Evolutionary conservation across 2,888 invertebrate genomes (phyloP), one percentile per base, ranked within the genome.

Genomic region (Noctuana brunneofusca): DNA sequence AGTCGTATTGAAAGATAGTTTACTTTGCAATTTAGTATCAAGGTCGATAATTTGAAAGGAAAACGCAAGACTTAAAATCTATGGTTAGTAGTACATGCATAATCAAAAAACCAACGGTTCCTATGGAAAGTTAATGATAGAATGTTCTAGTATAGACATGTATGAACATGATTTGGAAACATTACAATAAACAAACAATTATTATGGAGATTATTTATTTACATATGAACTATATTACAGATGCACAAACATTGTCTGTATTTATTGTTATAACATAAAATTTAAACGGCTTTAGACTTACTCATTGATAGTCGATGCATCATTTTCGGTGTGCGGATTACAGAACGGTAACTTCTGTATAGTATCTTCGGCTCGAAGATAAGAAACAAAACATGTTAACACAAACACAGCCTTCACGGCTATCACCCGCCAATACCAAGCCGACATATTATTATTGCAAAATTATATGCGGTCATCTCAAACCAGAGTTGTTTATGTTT

Each of bases 301-400:
- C 90, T 91, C 91, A 64, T 84, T 81, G 53, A 72, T 74, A 46
- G 69, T 76, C 60, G 82, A 72, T 58, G 75, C 75, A 68, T 84
- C 83, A 65, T 81, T 81, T 57, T 75, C 73, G 65, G 75, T 79
- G 62, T 80, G 80, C 27, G 90, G 91, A 79, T 91, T 89, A 72
- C 90, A 91, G 74, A 87, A 91, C 65, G 91, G 90, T 69, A 91
- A 78, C 74, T 88, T 82, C 72, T 84, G 84, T 64, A 91, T 75
- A 63, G 78, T 80, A 78, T 89, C 89, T 71, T 89, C 87, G 58
- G 89, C 81, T 65, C 79, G 76, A 67, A 87, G 72, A 78, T 80
- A 83, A 73, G 81, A 82, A 72, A 81, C 79, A 66, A 86, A 75
- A 79, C 81, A 85, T 70, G 81, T 80, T 70, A 89, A 69, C 56